Percentiles rank a stretch among this genome's conserved stretches.
Conservation (phyloP, 1,140 invertebrate genomes). For the Paraescarpia echinospica region DNA sequence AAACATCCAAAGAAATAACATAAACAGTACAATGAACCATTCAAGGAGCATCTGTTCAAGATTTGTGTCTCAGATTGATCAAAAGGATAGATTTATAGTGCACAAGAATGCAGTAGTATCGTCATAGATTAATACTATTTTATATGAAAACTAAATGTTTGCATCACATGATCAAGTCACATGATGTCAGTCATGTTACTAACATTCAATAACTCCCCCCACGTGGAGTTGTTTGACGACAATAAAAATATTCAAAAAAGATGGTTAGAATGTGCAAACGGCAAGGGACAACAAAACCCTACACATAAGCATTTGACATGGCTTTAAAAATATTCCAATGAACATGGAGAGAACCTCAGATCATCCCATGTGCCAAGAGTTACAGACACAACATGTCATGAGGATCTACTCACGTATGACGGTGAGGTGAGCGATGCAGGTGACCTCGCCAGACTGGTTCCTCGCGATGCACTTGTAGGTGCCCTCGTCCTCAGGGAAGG, state of each 20-base stretch:
- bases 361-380: not conserved
- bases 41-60: too few species aligned
- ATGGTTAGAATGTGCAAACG: not conserved
- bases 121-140: not conserved
- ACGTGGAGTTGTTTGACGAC: not conserved
- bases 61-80: not conserved
- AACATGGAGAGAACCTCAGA: not conserved
- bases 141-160: not conserved
- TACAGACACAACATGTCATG: too few species aligned
- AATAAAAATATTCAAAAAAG: not conserved
- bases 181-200: not conserved
- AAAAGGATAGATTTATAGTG: not conserved
- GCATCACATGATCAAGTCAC: not conserved
- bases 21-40: too few species aligned
- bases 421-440: constrained; percentile 50
- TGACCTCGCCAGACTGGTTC: constrained; percentile 65
- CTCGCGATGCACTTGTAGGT: constrained; percentile 84
- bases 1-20: too few species aligned
- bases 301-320: not conserved
- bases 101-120: not conserved
- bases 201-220: not conserved
- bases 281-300: not conserved
- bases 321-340: not conserved
- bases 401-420: constrained; percentile 47
- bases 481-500: constrained; percentile 76